Base-by-base conservation (phyloP, 2,797 vertebrate genomes). In the Taeniopygia guttata region DNA sequence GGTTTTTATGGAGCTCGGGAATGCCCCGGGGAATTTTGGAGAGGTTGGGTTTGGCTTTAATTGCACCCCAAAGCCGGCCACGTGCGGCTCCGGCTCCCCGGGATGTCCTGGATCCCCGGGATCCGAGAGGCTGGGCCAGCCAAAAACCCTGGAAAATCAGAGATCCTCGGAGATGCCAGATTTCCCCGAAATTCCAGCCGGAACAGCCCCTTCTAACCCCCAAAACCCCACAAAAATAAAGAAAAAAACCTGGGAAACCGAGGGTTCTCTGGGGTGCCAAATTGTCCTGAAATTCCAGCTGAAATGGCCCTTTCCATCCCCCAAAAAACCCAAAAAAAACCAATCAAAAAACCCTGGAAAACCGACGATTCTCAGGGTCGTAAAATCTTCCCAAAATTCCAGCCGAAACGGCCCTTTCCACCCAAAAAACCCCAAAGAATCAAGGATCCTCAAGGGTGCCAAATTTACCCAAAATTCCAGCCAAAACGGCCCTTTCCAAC, bases 1-100 rank as follows among this genome's bases (percentile, higher is more conserved):
- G 59, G 94, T 52, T 93, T 96, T 96, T 96, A 96, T 96, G 96
- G 79, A 62, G 67, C 3, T 11, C 42, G 74, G 76, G 73, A 94
- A 54, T 87, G 91, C 94, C 96, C 82, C 68, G 11, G 83, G 94
- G 95, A 49, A 51, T 62, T 21, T 69, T 17, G 17, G 55, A 87
- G 81, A 0, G 48, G 84, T 69, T 94, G 54, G 81, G 38, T 27
- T 62, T 54, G 68, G 70, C 63, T 72, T 27, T 94, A 96, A 96
- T 96, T 96, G 95, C 79, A 54, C 60, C 43, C 81, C 93, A 22
- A 36, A 17, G 38, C 45, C 32, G 72, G 21, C 83, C 95, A 95
- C 93, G 87, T 95, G 96, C 42, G 4, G 80, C 94, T 91, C 90
- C 1, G 3, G 49, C 68, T 15, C 3, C 66, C 2, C 0, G 67